Evolutionary conservation across 2,797 vertebrate species (phyloP).

Genomic region (Acanthurus lineatus): DNA sequence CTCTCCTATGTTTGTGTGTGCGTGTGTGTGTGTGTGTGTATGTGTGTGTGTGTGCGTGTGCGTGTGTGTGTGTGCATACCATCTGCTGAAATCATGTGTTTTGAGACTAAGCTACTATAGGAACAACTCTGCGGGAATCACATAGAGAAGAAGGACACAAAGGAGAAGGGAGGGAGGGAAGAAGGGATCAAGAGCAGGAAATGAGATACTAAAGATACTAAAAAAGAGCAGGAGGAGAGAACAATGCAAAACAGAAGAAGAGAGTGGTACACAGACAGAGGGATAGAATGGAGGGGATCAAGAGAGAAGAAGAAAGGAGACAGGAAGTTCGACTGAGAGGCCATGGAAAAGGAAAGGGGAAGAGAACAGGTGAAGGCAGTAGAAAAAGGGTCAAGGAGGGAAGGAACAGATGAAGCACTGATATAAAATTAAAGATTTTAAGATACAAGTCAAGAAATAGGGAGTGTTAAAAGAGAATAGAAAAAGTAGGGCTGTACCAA

Average conservation of each 20-base stretch:
- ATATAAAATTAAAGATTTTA: too few relatives aligned
- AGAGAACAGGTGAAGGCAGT: too few relatives aligned
- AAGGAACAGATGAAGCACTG: too few relatives aligned
- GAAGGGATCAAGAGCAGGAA: neutral
- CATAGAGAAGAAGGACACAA: slow-evolving; percentile 1
- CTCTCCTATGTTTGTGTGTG: slow-evolving; percentile 12
- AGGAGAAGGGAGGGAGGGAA: neutral
- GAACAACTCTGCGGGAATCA: slow-evolving; percentile 27
- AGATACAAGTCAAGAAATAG: too few relatives aligned
- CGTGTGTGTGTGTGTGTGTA: too few relatives aligned
- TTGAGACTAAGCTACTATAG: slow-evolving; percentile 34
- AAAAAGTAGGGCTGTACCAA: too few relatives aligned
- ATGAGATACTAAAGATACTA: slow-evolving; percentile 11
- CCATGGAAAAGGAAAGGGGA: neutral
- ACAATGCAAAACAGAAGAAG: neutral
- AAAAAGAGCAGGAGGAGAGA: neutral
- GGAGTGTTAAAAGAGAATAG: too few relatives aligned
- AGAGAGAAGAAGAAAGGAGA: neutral
- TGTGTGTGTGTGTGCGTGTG: neutral
- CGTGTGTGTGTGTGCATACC: neutral
- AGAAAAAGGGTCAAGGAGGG: too few relatives aligned
- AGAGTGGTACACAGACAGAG: neutral
- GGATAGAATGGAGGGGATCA: neutral
- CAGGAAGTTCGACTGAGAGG: neutral
- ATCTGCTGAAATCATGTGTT: slow-evolving; percentile 22